phyloP scores from a whole-genome alignment of 2,888 invertebrate species.

The Entomobrya multifasciata region DNA sequence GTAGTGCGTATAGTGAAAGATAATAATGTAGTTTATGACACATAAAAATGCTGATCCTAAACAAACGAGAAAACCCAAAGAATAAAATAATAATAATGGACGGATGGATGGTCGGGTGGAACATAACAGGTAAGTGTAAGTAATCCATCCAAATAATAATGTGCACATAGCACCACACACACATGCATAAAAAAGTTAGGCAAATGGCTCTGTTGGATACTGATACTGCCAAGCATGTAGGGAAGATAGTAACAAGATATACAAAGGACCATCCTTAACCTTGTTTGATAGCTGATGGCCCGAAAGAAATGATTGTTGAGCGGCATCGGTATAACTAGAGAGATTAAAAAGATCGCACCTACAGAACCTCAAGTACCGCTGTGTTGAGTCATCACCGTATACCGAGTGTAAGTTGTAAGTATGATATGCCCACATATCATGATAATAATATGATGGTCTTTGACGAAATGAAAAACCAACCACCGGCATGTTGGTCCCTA shows the following conservation, averaged over 20 bases:
- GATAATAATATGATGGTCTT: slow-evolving; percentile 32
- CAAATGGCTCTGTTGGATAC: slow-evolving; percentile 68
- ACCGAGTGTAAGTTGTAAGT: slow-evolving; percentile 10
- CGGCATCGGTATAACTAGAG: slow-evolving; percentile 78
- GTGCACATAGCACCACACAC: slow-evolving; percentile 34
- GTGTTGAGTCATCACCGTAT: slow-evolving; percentile 72
- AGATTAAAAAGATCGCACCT: slow-evolving; percentile 79
- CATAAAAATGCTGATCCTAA: slow-evolving; percentile 61
- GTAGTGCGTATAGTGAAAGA: slow-evolving; percentile 31
- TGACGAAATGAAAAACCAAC: slow-evolving; percentile 72
- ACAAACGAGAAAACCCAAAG: slow-evolving; percentile 54
- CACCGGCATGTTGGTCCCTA: slow-evolving; percentile 58
- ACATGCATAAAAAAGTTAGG: slow-evolving; percentile 16
- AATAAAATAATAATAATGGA: slow-evolving; percentile 24
- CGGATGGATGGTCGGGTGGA: background rate
- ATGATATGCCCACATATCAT: slow-evolving; percentile 3
- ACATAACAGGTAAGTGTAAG: slow-evolving; percentile 44
- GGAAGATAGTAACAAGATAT: slow-evolving; percentile 54
- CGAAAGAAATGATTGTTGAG: slow-evolving; percentile 76
- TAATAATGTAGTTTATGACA: slow-evolving; percentile 68
- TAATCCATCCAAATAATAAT: slow-evolving; percentile 32
- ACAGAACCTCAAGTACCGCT: slow-evolving; percentile 75
- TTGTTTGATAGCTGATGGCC: slow-evolving; percentile 71
- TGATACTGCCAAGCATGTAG: slow-evolving; percentile 5
- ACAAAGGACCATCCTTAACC: slow-evolving; percentile 72